These are phyloP conservation scores for Cherax destructor DNA, from an alignment of 1,140 invertebrate species.

Conservation along the genomic window DNA sequence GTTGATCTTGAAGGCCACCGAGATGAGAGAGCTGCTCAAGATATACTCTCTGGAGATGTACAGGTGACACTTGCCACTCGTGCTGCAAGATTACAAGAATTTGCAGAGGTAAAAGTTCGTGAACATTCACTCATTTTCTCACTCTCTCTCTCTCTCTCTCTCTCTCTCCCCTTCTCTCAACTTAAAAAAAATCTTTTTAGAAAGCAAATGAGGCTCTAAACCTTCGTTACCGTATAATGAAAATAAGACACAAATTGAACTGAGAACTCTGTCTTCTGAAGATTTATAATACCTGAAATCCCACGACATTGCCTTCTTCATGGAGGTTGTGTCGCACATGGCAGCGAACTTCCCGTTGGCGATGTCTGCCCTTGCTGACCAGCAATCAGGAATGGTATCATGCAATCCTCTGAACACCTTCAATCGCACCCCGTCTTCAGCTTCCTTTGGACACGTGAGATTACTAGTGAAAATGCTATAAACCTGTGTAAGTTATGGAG, in stretches of 20 bases:
- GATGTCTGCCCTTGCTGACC: background rate
- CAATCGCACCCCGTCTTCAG: background rate
- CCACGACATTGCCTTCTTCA: conserved; percentile 29
- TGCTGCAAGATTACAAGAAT: background rate
- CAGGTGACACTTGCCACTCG: conserved; percentile 33
- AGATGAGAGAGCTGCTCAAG: background rate
- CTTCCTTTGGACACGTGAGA: background rate
- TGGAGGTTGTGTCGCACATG: background rate
- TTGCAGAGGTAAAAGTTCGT: too few species aligned
- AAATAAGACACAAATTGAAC: too few species aligned
- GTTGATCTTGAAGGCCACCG: conserved; percentile 31
- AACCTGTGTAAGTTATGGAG: too few species aligned
- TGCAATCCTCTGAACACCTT: background rate
- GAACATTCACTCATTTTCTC: too few species aligned
- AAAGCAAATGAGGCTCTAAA: too few species aligned
- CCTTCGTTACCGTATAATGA: too few species aligned
- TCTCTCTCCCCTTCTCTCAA: too few species aligned
- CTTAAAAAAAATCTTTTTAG: too few species aligned
- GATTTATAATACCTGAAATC: background rate
- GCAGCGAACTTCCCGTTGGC: conserved; percentile 5
- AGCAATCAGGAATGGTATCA: background rate
- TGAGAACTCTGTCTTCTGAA: too few species aligned
- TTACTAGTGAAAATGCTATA: too few species aligned
- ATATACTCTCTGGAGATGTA: conserved; percentile 10
- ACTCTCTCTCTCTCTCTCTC: too few species aligned